Evolutionary conservation across 2,797 vertebrate genomes (phyloP), one percentile per base, ranked within the genome.

Genomic region (Diplodus sargus): DNA sequence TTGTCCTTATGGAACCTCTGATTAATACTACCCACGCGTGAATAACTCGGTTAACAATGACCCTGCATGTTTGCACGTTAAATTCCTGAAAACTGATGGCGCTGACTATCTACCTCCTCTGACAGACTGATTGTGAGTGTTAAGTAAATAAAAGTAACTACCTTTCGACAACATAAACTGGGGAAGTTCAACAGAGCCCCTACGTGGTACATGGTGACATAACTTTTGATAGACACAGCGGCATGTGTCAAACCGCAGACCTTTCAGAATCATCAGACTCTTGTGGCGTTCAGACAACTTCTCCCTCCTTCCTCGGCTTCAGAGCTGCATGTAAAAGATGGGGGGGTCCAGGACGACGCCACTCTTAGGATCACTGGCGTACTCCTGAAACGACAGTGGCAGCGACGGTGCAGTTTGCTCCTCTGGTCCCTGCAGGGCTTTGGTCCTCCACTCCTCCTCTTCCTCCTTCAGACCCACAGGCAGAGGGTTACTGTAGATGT

Each of bases 401-500:
- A 39, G 52, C 0, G 76, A 52, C 17, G 43, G 81, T 0, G 22
- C 48, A 1, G 74, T 72, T 18, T 80, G 70, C 51, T 83, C 77
- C 58, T 78, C 76, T 2, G 49, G 20, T 30, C 22, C 57, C 23
- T 47, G 49, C 30, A 13, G 48, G 5, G 53, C 25, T 47, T 39
- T 54, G 10, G n/a, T 45, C 7, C 75, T 67, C 9, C 87, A 83
- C 51, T 86, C 81, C 47, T 90, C 90, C 42, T 93, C 89, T 0
- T 93, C 93, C 43, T 95, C 93, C 62, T 91, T 91, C 58, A 89
- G 53, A n/a, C 91, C 91, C 1, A 95, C 79, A 5, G 94, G 90
- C 78, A 93, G 87, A 0, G 94, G 94, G 86, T 96, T 95, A 59
- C 91, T 95, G 86, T 95, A 95, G 85, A 95, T 96, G 87, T 94